phyloP scores from a whole-genome alignment of 2,888 invertebrate genomes.

The Pandemis heparana region DNA sequence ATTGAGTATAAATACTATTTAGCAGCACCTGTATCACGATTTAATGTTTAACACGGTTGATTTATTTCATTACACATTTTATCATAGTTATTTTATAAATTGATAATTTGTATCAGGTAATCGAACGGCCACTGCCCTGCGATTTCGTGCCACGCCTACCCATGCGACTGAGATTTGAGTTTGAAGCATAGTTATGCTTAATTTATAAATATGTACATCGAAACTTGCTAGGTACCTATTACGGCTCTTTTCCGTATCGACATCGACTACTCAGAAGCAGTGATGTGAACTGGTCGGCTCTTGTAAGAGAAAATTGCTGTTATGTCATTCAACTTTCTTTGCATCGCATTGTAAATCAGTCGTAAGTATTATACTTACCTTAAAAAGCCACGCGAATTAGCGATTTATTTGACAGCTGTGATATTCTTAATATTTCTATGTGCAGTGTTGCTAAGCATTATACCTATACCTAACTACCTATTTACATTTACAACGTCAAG shows the following conservation, averaged over 20 bases:
- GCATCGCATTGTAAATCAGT: not conserved
- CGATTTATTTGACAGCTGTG: not conserved
- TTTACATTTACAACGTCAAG: not conserved
- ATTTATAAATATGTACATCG: too few relatives aligned
- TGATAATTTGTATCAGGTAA: not conserved
- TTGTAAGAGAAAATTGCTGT: not conserved
- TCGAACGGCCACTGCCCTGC: not conserved
- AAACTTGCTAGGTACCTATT: too few relatives aligned
- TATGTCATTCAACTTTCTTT: not conserved
- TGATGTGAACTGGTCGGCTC: not conserved
- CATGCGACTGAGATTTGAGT: not conserved
- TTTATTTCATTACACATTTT: not conserved
- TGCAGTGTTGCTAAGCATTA: not conserved
- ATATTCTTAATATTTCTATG: not conserved
- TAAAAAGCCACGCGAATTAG: conserved; percentile 3
- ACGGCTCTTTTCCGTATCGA: not conserved
- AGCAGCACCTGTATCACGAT: too few relatives aligned
- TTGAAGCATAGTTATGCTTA: not conserved
- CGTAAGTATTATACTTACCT: too few relatives aligned
- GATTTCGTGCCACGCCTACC: not conserved
- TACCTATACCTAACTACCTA: not conserved
- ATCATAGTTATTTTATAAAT: not conserved
- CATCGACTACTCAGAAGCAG: not conserved
- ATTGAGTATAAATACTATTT: not conserved
- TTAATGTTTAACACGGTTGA: too few relatives aligned